phyloP scores from a whole-genome alignment of 2,113 vertebrate genomes.

The Haemorhous mexicanus region DNA sequence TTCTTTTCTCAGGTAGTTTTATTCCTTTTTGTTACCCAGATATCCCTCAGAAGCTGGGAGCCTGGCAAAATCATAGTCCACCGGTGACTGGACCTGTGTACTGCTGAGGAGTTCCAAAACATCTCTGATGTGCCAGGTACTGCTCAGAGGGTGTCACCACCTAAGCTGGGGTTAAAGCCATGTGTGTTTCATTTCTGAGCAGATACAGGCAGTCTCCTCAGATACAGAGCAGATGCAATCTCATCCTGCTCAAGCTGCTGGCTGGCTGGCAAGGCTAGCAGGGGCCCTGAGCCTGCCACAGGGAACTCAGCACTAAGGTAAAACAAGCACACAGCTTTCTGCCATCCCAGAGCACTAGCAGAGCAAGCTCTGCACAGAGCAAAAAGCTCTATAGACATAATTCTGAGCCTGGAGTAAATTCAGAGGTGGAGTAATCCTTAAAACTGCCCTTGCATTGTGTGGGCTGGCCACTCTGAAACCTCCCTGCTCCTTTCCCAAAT shows the following conservation, averaged over 20 bases:
- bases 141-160: neutral
- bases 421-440: neutral
- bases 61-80: neutral
- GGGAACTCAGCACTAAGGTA: neutral
- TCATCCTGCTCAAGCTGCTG: neutral
- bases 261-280: neutral
- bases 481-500: neutral
- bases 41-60: neutral
- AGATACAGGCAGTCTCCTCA: neutral
- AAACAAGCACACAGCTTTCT: neutral
- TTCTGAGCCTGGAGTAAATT: neutral
- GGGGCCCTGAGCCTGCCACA: neutral
- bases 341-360: neutral
- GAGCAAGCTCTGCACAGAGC: neutral
- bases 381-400: neutral
- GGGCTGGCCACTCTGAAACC: accelerated
- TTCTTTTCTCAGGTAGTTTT: neutral
- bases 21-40: neutral
- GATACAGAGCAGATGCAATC: neutral
- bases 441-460: neutral
- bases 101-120: neutral
- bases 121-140: neutral
- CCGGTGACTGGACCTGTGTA: neutral
- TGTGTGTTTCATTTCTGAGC: accelerated
- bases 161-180: neutral